Base-by-base conservation (phyloP, 2,797 vertebrate genomes). In the Cuniculus paca region DNA sequence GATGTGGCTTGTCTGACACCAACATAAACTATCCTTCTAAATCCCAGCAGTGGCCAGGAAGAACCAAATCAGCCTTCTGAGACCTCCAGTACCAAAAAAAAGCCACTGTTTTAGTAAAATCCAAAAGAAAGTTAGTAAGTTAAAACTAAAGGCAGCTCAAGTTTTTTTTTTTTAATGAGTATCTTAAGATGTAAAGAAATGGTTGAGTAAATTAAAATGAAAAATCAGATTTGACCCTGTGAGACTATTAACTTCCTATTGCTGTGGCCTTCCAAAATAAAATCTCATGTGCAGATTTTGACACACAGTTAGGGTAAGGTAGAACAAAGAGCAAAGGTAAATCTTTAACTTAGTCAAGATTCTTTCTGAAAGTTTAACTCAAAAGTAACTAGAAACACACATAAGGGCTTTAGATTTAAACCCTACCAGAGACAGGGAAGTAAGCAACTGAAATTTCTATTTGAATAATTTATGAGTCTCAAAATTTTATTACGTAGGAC, bases 331-430 rank as follows among this genome's bases (percentile, higher is more conserved):
- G 72, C 39, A 92, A 81, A 52, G 42, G 16, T 77, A 81, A 87
- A 81, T 65, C 17, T 70, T 91, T 61, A 82, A 68, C n/a, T 72
- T 45, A 75, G 68, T 12, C 31, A 88, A 95, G 52, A 92, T 61
- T 85, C 5, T 78, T 94, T 95, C 65, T 88, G 65, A 85, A 65
- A 90, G 42, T 70, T 88, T 54, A 88, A 95, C 52, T 87, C 16
- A 48, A 86, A 94, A 19, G 31, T 70, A 91, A 56, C 61, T 78
- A 82, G 77, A 95, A 80, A 74, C 22, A 90, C 19, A 61, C 16
- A 48, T 0, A 82, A 74, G 16, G 22, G 9, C 20, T 87, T 77
- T 90, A 83, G 28, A 14, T 94, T 92, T 83, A 89, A 89, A 86
- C 12, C 2, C 28, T 63, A 88, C n/a, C 56, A 72, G 45, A 91